phyloP scores from a whole-genome alignment of 2,888 invertebrate genomes.

The Dimorphilus gyrociliatus region DNA sequence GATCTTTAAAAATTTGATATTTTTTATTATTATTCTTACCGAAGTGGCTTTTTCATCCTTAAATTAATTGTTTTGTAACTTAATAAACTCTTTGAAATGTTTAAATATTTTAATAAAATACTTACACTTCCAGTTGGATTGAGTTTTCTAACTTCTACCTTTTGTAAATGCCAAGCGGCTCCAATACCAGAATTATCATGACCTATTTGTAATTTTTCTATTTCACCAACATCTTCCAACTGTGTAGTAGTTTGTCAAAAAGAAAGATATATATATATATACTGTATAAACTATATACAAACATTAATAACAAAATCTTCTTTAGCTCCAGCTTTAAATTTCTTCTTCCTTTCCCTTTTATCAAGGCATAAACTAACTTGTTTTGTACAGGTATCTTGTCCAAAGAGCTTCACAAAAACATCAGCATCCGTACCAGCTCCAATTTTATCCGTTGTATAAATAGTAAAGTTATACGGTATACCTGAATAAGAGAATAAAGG shows the following conservation, averaged over 20 bases:
- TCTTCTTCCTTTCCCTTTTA: conserved; percentile 26
- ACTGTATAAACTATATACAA: too few relatives aligned
- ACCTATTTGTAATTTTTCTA: conserved; percentile 32
- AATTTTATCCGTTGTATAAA: conserved; percentile 25
- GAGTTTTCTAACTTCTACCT: conserved; percentile 27
- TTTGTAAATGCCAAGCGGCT: conserved; percentile 33
- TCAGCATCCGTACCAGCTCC: conserved; percentile 36
- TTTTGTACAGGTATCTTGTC: conserved; percentile 23
- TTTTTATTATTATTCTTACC: too few relatives aligned
- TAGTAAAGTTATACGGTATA: conserved; percentile 34
- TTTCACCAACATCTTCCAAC: conserved; percentile 33
- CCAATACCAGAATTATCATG: conserved; percentile 30
- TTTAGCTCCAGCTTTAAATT: conserved; percentile 20
- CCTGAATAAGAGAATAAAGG: conserved; percentile 13
- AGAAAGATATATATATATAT: too few relatives aligned
- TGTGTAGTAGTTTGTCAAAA: too few relatives aligned
- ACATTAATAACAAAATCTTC: conserved; percentile 34
- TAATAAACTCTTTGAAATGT: too few relatives aligned
- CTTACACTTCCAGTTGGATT: conserved; percentile 25
- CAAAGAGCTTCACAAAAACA: conserved; percentile 33
- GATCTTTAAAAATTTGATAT: too few relatives aligned
- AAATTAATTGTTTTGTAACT: too few relatives aligned
- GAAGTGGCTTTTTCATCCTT: too few relatives aligned
- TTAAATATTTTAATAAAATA: too few relatives aligned
- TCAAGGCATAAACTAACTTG: conserved; percentile 26